Base-by-base conservation (phyloP, 1,140 invertebrate genomes). In the Anoplophora glabripennis region DNA sequence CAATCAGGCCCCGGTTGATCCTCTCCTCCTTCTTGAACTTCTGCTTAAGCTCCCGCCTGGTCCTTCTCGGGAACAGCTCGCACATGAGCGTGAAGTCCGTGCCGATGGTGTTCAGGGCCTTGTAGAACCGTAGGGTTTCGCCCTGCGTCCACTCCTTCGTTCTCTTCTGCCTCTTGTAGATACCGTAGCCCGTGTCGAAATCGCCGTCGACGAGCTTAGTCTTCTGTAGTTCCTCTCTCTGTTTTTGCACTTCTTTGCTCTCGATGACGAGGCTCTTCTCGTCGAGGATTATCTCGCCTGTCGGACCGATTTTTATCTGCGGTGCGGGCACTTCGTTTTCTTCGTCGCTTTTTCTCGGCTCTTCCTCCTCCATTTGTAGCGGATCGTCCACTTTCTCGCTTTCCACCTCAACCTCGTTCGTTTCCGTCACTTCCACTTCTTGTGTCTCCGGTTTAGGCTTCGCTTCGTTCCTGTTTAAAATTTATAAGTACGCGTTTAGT, bases 51-150 rank as follows among this genome's bases (percentile, higher is more conserved):
- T 95, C 92, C 40, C 84, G 76, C 4, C 93, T 77, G 1, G 83
- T 86, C 53, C 93, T 80, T 45, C 85, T 83, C 0, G 88, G 87
- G 75, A 95, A 94, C n/a, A 94, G 76, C 47, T 83, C 82, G 52
- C 84, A 79, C 91, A 96, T 95, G 11, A 95, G 72, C 0, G 89
- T 85, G 75, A 96, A 96, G 78, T 96, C 93, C 0, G 93, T 93
- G 0, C 94, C 93, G 51, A 94, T 81, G 9, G 84, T 87, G 66
- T 89, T 91, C 10, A 96, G 77, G n/a, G 91, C 92, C 69, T 85
- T 84, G 75, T 94, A 96, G 75, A 96, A 96, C 61, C 86, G 85
- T 1, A 91, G 76, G 0, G 92, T 95, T 72, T 94, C 92, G 37
- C 79, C 78, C 35, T 82, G 77, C 5, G 75, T 75, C 87, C 88